Percentiles rank a stretch among this genome's conserved stretches.
These are phyloP conservation scores for Meloe dianella DNA, from an alignment of 2,888 invertebrate genomes.

Conservation along the genomic window DNA sequence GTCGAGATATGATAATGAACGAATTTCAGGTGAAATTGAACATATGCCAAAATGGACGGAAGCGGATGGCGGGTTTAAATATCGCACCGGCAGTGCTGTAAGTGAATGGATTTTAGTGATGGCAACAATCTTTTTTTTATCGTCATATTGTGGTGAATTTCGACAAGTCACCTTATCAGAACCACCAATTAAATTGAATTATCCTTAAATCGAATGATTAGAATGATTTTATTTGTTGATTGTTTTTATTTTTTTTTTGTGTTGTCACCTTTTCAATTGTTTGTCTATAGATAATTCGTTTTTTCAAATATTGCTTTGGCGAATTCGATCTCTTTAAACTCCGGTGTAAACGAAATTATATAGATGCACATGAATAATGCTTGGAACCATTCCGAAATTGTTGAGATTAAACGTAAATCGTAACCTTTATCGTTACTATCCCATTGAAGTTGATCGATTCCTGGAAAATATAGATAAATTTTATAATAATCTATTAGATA, in stretches of 20 bases:
- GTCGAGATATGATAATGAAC: too few species aligned
- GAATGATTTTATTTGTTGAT: not conserved
- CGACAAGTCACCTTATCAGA: constrained; percentile 24
- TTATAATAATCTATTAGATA: not conserved
- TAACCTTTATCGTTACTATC: constrained; percentile 63
- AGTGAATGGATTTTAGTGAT: constrained; percentile 33
- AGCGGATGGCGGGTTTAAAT: constrained; percentile 31
- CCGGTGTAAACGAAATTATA: constrained; percentile 64
- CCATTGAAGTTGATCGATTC: constrained; percentile 54
- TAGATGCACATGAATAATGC: constrained; percentile 62
- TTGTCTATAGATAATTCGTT: not conserved
- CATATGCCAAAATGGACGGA: constrained; percentile 31
- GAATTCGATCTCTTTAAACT: constrained; percentile 62
- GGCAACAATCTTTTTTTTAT: constrained; percentile 29
- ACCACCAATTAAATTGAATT: constrained; percentile 3
- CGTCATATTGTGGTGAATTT: constrained; percentile 30
- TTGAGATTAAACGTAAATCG: constrained; percentile 63
- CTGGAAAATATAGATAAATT: constrained; percentile 21
- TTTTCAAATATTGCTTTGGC: constrained; percentile 33
- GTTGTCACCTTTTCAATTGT: not conserved
- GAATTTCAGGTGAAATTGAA: not conserved
- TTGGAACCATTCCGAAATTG: constrained; percentile 66
- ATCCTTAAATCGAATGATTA: not conserved
- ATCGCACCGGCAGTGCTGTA: constrained; percentile 28
- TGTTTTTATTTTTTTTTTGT: not conserved